A percentile compares a stretch with the other conserved stretches of the same genome.
Conservation (phyloP, 2,113 vertebrate species). For the Poeciliopsis retropinna region DNA sequence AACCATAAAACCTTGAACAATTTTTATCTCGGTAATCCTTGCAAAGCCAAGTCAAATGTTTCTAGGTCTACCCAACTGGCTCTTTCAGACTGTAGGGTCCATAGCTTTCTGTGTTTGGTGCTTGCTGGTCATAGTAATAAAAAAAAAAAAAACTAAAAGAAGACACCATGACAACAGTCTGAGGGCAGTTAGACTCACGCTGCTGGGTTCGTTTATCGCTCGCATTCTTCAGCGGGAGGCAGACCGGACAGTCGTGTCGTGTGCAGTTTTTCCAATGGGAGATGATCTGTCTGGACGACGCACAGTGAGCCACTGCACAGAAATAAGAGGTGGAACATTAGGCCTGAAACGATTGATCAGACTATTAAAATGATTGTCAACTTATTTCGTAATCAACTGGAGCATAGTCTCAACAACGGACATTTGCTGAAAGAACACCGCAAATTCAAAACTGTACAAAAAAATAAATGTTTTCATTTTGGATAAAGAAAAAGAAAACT, state of each 20-base stretch:
- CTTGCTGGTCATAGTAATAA: neutral
- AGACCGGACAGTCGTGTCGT: slow-evolving; percentile 82
- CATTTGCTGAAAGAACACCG: too few species aligned
- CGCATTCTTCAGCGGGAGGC: slow-evolving; percentile 82
- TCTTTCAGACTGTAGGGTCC: neutral
- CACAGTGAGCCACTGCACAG: slow-evolving; percentile 95
- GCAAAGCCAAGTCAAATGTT: neutral
- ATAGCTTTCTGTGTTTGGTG: slow-evolving; percentile 1
- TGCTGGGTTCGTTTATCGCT: slow-evolving; percentile 82
- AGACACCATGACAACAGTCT: neutral
- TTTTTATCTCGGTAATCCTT: neutral
- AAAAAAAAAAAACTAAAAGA: too few species aligned
- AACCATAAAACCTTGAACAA: neutral
- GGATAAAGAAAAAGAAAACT: too few species aligned
- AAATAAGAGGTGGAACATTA: neutral
- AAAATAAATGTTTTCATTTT: too few species aligned
- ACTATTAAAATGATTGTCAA: too few species aligned
- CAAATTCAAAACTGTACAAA: too few species aligned
- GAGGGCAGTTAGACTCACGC: slow-evolving; percentile 61
- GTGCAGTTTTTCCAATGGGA: slow-evolving; percentile 90
- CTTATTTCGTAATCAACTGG: too few species aligned
- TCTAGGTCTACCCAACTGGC: neutral
- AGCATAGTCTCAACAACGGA: too few species aligned
- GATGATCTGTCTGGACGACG: slow-evolving; percentile 99
- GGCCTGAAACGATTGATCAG: too few species aligned